These are phyloP conservation scores for Cephonodes hylas DNA, from an alignment of 2,888 invertebrate species.

Conservation along the genomic window DNA sequence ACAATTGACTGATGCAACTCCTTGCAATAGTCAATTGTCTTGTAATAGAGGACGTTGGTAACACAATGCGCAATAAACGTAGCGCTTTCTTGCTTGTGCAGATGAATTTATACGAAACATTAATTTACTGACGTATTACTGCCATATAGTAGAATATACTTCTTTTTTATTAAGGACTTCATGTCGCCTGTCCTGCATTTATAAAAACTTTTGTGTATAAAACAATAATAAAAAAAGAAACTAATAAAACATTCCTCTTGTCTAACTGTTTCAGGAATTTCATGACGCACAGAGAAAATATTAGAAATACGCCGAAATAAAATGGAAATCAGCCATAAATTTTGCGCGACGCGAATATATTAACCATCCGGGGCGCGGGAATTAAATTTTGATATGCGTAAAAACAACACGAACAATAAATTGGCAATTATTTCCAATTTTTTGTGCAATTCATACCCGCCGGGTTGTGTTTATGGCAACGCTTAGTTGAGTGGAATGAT, in stretches of 20 bases:
- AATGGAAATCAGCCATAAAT: background rate
- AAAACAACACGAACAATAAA: slow-evolving; percentile 59
- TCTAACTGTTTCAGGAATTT: background rate
- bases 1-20: too few relatives aligned
- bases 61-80: background rate
- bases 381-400: slow-evolving; percentile 55
- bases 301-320: background rate
- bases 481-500: slow-evolving; percentile 81
- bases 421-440: slow-evolving; percentile 76
- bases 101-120: too few relatives aligned
- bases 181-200: background rate
- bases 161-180: too few relatives aligned
- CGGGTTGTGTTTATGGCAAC: slow-evolving; percentile 78
- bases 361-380: slow-evolving; percentile 22
- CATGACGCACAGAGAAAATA: background rate
- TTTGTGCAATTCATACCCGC: slow-evolving; percentile 78
- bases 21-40: background rate
- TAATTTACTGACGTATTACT: too few relatives aligned
- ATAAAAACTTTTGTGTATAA: too few relatives aligned
- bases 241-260: background rate
- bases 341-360: slow-evolving; percentile 12
- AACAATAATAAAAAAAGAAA: background rate
- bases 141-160: too few relatives aligned
- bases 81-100: background rate
- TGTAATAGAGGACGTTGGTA: background rate